Conservation (phyloP, 2,888 invertebrate genomes). For the Mantis religiosa region DNA sequence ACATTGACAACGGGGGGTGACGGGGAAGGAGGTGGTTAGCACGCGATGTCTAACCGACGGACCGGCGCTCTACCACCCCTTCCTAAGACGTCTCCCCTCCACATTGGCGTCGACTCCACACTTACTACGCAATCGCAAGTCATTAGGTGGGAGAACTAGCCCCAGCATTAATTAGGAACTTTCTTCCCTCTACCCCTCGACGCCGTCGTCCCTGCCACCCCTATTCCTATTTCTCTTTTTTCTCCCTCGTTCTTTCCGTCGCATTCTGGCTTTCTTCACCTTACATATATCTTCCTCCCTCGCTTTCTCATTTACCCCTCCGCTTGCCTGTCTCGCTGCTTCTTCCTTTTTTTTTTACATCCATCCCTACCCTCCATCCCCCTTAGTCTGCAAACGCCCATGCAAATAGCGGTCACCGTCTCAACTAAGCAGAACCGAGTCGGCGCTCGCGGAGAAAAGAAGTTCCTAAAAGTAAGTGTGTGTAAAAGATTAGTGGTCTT, state of each 20-base stretch:
- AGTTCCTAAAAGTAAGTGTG: background rate
- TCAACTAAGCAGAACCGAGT: slow-evolving; percentile 19
- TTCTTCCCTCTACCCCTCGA: slow-evolving; percentile 14
- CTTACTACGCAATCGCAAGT: slow-evolving; percentile 30
- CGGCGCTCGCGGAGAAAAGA: slow-evolving; percentile 13
- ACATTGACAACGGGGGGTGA: background rate
- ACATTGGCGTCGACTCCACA: slow-evolving; percentile 19
- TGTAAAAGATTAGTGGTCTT: slow-evolving; percentile 5
- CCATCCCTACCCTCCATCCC: background rate
- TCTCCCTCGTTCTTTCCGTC: background rate
- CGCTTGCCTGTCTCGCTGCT: background rate
- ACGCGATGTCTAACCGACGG: slow-evolving; percentile 11
- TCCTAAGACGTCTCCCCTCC: slow-evolving; percentile 1
- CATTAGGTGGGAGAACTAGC: slow-evolving; percentile 23
- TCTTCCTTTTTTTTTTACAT: background rate
- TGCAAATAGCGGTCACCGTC: slow-evolving; percentile 25
- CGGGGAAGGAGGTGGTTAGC: background rate
- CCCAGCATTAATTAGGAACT: slow-evolving; percentile 30
- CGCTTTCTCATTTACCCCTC: slow-evolving; percentile 16
- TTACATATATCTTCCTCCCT: slow-evolving; percentile 20
- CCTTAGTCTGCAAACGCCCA: slow-evolving; percentile 24
- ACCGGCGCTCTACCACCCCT: slow-evolving; percentile 11
- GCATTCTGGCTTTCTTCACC: slow-evolving; percentile 1
- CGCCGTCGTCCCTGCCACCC: background rate
- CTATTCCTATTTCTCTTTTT: background rate